These are phyloP conservation scores for Mercenaria mercenaria DNA, from an alignment of 1,140 invertebrate genomes.

Conservation along the genomic window DNA sequence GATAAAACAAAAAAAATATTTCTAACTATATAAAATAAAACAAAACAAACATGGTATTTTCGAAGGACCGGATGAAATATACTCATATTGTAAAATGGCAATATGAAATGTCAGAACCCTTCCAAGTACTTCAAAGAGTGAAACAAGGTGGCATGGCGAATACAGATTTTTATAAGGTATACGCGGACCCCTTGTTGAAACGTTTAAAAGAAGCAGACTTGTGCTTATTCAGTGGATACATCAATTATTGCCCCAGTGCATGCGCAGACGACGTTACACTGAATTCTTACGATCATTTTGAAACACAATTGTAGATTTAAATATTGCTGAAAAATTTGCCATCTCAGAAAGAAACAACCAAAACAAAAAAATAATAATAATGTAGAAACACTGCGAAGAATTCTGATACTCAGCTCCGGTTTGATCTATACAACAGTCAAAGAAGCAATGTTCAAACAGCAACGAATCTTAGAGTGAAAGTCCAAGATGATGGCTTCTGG, in stretches of 20 bases:
- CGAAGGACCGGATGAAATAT: too few relatives aligned
- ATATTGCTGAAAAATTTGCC: too few relatives aligned
- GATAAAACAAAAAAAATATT: too few relatives aligned
- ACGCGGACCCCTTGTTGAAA: constrained; percentile 5
- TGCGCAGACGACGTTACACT: not conserved
- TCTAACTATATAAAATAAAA: too few relatives aligned
- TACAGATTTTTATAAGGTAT: constrained; percentile 11
- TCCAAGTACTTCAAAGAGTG: not conserved
- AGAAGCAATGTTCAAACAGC: too few relatives aligned
- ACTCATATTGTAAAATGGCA: too few relatives aligned
- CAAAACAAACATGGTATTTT: too few relatives aligned
- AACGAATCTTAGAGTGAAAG: not conserved
- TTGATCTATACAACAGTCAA: too few relatives aligned
- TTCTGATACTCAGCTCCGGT: too few relatives aligned
- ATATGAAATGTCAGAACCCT: too few relatives aligned
- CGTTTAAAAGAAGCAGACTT: not conserved
- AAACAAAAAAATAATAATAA: not conserved
- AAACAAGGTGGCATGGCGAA: not conserved
- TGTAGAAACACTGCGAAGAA: too few relatives aligned
- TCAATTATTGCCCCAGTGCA: not conserved
- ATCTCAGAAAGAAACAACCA: too few relatives aligned
- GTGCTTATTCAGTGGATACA: not conserved
- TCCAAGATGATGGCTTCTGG: constrained; percentile 5
- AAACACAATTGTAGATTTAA: not conserved
- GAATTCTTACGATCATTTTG: not conserved